Evolutionary conservation across 2,888 invertebrate species (phyloP), one percentile per base, ranked within the genome.

Genomic region (Drosophila paranaensis): DNA sequence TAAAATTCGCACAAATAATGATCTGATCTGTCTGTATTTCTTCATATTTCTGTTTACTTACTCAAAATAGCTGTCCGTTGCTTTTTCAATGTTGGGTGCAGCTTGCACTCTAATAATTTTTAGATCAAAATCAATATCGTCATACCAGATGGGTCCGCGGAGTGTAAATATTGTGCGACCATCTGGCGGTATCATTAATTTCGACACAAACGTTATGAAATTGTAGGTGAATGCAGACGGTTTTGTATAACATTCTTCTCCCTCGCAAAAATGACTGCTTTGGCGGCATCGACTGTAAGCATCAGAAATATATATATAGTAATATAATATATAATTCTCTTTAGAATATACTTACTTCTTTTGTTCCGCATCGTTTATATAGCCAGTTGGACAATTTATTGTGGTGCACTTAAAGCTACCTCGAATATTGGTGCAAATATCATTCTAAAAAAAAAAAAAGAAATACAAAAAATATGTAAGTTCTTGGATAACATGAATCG

Each of bases 191-290:
- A 97, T 94, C 58, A 95, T 95, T 61, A 97, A 93, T 91, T 97
- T 96, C 30, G 98, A 96, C 0, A 97, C 97, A 88, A 99, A 96
- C 0, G 98, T 97, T 82, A 99, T 96, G 93, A 97, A 99, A 93
- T 98, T 98, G 94, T 96, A 98, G 39, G 97, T 97, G 91, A 97
- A 97, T 58, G 97, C 96, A 51, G 97, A 95, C 0, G 99, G 98
- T 85, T 95, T 95, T 51, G 95, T 95, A 60, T 96, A 94, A 87
- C 99, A 99, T 33, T 95, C 94, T n/a, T 95, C 94, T 30, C 95
- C 93, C 43, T 95, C 95, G 90, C 98, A 98, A 51, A 94, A 94
- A 33, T 95, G 94, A 60, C 95, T 94, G 35, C 95, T 94, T 60
- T 96, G 94, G 60, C 96, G 95, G 91, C 98, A 98, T 2, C 97